phyloP scores from a whole-genome alignment of 2,113 vertebrate species.

The Varanus komodoensis region DNA sequence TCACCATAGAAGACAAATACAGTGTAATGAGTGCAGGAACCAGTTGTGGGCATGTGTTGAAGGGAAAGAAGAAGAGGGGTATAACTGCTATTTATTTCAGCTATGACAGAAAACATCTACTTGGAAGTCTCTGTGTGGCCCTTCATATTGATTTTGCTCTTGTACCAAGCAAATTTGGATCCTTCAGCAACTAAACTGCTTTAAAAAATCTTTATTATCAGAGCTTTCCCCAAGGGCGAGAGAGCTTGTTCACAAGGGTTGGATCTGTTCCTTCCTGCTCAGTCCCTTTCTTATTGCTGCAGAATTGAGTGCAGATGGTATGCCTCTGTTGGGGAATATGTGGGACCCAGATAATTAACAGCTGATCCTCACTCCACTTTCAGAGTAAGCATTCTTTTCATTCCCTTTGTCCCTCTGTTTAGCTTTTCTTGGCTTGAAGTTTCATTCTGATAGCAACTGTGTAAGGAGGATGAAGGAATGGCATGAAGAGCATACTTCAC shows the following conservation, averaged over 20 bases:
- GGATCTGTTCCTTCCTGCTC: background rate
- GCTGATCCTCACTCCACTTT: background rate
- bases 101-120: background rate
- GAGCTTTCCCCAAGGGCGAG: background rate
- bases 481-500: too few species aligned
- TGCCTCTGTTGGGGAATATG: background rate
- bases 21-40: constrained; percentile 53
- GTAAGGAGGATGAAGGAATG: too few species aligned
- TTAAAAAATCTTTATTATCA: background rate
- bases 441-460: too few species aligned
- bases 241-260: background rate
- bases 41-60: constrained; percentile 39
- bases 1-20: constrained; percentile 68
- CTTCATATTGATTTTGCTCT: background rate
- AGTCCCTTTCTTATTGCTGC: background rate
- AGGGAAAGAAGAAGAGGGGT: background rate
- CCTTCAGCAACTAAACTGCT: background rate
- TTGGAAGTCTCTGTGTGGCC: background rate
- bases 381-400: constrained; percentile 3
- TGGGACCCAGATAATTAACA: background rate
- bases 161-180: background rate
- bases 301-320: background rate
- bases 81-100: fast-evolving
- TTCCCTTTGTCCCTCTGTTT: background rate
- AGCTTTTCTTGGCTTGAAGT: too few species aligned